These are phyloP conservation scores for Chamaetylas fuelleborni DNA, from an alignment of 2,113 vertebrate genomes.

Conservation along the genomic window DNA sequence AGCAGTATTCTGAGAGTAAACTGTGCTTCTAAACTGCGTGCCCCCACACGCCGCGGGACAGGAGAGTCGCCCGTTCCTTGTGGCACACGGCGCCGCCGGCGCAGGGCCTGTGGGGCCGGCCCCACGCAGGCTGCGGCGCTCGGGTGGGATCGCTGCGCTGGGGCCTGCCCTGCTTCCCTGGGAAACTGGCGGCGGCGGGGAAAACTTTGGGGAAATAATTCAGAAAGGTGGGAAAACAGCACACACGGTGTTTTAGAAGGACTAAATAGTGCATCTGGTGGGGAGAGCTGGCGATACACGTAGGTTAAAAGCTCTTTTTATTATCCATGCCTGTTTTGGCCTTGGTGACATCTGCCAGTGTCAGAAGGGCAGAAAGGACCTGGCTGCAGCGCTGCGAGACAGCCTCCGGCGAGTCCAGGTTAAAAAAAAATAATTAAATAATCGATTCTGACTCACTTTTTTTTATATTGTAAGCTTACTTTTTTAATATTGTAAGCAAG, in stretches of 20 bases:
- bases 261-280: too few relatives aligned
- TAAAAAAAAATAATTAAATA: background rate
- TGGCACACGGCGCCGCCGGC: fast-evolving
- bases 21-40: background rate
- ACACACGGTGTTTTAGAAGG: background rate
- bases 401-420: fast-evolving
- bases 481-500: background rate
- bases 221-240: background rate
- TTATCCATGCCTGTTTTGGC: fast-evolving
- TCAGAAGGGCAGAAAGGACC: background rate
- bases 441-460: background rate
- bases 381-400: fast-evolving
- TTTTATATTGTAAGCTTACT: background rate
- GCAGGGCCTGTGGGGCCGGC: fast-evolving
- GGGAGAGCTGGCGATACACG: fast-evolving
- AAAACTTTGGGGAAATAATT: background rate
- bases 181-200: fast-evolving
- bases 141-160: fast-evolving
- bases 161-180: background rate
- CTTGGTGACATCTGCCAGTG: background rate
- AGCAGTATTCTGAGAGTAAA: background rate
- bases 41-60: background rate
- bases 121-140: fast-evolving
- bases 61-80: fast-evolving
- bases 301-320: fast-evolving